Evolutionary conservation across 2,113 vertebrate genomes (phyloP), one percentile per base, ranked within the genome.

Genomic region (Notothenia rossii): DNA sequence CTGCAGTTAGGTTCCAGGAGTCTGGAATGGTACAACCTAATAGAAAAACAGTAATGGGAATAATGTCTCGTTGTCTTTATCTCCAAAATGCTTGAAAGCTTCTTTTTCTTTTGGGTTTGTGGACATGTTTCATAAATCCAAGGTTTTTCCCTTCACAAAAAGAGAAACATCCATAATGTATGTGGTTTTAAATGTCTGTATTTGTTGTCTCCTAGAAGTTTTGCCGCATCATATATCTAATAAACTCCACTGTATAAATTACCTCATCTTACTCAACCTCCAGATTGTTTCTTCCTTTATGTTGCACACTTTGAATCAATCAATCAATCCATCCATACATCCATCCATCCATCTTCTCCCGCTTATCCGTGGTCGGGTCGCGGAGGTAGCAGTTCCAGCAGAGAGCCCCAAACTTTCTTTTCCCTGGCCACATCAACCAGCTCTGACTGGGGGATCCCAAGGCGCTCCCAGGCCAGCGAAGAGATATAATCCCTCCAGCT

Each of bases 1-100:
- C 64, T 36, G 64, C 15, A n/a, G 33, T 79, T 75, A 36, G 20
- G 17, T 51, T 2, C 58, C 69, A 78, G 49, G 51, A 20, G 49
- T 56, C 64, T 56, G 36, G 18, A 48, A 22, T 36, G 51, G 6
- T 15, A 14, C n/a, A 10, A 22, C 58, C 51, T 58, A 22, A 69
- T 58, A 50, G 63, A 55, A 29, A 29, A 58, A 53, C 60, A 54
- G 53, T 53, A 48, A 33, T 54, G 9, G 10, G 25, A n/a, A 22
- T 11, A 10, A 40, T n/a, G 58, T 7, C 15, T 33, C 29, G 22
- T 22, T 45, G 10, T 11, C 0, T 48, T 13, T n/a, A 7, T 8
- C 20, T 58, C 15, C 10, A 71, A 25, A 13, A 20, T 4, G 14
- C 61, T 7, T 20, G 7, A 22, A 58, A 50, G 45, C 43, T 40